A percentile compares a stretch with the other conserved stretches of the same genome.
Evolutionary conservation across 2,888 invertebrate genomes (phyloP).

Genomic region (Acleris emargana): DNA sequence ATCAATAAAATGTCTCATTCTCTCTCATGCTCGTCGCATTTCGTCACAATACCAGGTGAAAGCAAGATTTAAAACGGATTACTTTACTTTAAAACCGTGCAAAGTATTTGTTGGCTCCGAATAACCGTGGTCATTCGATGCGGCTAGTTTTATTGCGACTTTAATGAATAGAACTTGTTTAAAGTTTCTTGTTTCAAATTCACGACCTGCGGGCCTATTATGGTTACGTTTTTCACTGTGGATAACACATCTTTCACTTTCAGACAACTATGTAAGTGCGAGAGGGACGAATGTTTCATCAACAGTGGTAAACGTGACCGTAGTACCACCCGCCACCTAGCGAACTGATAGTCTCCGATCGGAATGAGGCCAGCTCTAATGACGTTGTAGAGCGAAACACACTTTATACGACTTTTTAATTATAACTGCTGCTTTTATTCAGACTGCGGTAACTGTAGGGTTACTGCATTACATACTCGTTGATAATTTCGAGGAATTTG

Average conservation of each 20-base stretch:
- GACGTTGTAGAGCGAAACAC: conserved; percentile 59
- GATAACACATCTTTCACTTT: too few species aligned
- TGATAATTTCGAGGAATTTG: too few species aligned
- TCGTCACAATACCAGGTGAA: too few species aligned
- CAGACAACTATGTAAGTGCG: too few species aligned
- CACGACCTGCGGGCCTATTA: conserved; percentile 36
- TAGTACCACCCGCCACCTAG: too few species aligned
- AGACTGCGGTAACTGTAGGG: conserved; percentile 42
- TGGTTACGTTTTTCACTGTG: too few species aligned
- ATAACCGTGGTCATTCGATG: conserved; percentile 56
- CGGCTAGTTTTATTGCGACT: conserved; percentile 58
- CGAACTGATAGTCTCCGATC: conserved; percentile 54
- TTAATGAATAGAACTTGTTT: conserved; percentile 72
- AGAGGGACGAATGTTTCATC: too few species aligned
- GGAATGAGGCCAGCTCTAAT: conserved; percentile 57
- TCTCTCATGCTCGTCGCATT: too few species aligned
- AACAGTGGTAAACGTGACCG: too few species aligned
- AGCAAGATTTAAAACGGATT: too few species aligned
- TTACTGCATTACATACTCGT: not conserved
- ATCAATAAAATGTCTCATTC: too few species aligned
- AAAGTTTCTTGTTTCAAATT: conserved; percentile 62
- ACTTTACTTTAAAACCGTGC: conserved; percentile 16
- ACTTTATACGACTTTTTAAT: conserved; percentile 67
- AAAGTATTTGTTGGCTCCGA: conserved; percentile 47
- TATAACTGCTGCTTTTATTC: conserved; percentile 57